phyloP scores from a whole-genome alignment of 2,113 vertebrate species.

The Maccullochella peelii region DNA sequence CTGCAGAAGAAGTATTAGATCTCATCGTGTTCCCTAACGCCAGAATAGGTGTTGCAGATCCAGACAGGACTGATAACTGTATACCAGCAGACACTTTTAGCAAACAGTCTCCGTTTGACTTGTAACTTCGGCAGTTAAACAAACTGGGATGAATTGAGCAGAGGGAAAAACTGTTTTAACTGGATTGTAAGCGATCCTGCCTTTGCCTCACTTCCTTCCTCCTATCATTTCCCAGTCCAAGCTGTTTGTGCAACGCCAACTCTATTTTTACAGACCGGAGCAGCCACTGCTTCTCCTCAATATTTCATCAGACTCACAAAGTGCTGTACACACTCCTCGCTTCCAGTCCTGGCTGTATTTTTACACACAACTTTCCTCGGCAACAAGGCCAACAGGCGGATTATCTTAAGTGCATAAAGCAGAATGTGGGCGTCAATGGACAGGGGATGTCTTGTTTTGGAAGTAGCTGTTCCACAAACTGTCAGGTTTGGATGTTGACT shows the following conservation, averaged over 20 bases:
- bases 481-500: background rate
- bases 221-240: conserved; percentile 12
- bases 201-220: conserved; percentile 21
- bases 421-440: conserved; percentile 1
- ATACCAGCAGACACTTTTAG: background rate
- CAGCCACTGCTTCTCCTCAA: conserved; percentile 35
- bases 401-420: conserved; percentile 8
- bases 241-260: conserved; percentile 25
- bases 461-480: background rate
- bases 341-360: conserved; percentile 35
- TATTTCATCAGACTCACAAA: conserved; percentile 58
- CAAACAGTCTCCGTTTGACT: background rate
- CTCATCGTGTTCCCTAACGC: background rate
- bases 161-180: conserved; percentile 3
- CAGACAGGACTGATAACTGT: background rate
- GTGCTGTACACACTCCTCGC: conserved; percentile 2
- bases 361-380: conserved; percentile 22
- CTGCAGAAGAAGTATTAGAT: background rate
- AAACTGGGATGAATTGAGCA: conserved; percentile 21
- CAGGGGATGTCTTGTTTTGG: conserved; percentile 7
- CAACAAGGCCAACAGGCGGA: conserved; percentile 13
- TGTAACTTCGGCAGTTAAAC: conserved; percentile 19
- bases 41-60: background rate
- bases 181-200: background rate
- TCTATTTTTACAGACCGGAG: conserved; percentile 49